Evolutionary conservation across 2,797 vertebrate genomes (phyloP).

Genomic region (Taenioides sp.): DNA sequence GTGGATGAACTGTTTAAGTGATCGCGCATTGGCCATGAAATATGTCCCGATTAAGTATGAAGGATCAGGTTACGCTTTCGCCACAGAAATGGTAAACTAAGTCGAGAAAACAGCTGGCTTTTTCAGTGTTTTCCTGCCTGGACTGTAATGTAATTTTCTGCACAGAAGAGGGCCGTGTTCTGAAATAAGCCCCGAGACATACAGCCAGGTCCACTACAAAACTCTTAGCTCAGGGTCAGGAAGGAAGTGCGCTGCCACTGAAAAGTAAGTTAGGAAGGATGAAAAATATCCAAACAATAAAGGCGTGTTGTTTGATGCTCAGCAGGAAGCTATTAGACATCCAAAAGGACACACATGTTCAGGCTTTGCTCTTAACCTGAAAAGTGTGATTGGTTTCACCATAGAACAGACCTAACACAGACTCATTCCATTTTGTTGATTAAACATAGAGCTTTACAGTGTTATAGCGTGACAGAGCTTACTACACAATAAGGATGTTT

Average conservation of each 20-base stretch:
- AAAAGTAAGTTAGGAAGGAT: constrained; percentile 60
- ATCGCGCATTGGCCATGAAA: constrained; percentile 80
- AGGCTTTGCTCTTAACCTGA: background rate
- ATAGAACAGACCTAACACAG: background rate
- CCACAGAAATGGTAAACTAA: constrained; percentile 65
- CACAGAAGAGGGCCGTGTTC: constrained; percentile 56
- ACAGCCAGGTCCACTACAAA: constrained; percentile 44
- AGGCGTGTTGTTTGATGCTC: constrained; percentile 27
- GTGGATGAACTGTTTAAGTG: constrained; percentile 77
- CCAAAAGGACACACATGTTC: constrained; percentile 17
- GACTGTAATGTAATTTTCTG: constrained; percentile 74
- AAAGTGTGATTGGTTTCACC: constrained; percentile 12
- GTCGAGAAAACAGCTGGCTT: constrained; percentile 54
- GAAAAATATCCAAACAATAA: constrained; percentile 57
- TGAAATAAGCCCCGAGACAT: constrained; percentile 64
- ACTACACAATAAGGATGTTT: constrained; percentile 7
- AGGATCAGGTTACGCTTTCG: constrained; percentile 69
- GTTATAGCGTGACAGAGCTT: background rate
- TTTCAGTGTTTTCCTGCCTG: constrained; percentile 55
- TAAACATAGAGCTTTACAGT: background rate
- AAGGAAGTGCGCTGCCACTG: constrained; percentile 63
- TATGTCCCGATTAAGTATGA: constrained; percentile 73
- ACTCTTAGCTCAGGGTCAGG: constrained; percentile 60
- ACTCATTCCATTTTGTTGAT: background rate
- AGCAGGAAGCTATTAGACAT: constrained; percentile 42